Percentiles rank a stretch among this genome's conserved stretches.
Conservation (phyloP, 2,113 vertebrate genomes). For the Dendrocopos noguchii region DNA sequence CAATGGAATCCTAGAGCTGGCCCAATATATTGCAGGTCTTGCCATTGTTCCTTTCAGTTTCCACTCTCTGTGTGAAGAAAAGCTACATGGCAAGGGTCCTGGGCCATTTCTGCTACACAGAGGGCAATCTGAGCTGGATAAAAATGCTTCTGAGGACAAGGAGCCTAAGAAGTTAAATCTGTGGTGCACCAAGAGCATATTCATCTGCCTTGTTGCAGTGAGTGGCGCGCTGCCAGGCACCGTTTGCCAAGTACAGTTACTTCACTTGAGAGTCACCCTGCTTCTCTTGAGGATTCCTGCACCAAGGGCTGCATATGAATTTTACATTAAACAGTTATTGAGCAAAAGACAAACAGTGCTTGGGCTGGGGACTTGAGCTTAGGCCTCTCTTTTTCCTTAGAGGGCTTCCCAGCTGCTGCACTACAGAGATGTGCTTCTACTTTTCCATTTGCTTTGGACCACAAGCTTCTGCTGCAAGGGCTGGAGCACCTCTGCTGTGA, state of each 20-base stretch:
- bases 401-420: background rate
- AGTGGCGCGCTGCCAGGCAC: conserved; percentile 53
- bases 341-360: conserved; percentile 50
- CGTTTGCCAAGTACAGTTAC: conserved; percentile 65
- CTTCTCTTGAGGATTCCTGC: conserved; percentile 58
- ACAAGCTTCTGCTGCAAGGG: background rate
- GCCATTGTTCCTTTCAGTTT: background rate
- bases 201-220: conserved; percentile 54
- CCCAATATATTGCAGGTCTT: background rate
- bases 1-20: background rate
- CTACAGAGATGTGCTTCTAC: background rate
- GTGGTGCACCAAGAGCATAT: conserved; percentile 37
- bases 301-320: conserved; percentile 64
- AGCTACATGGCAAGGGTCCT: background rate
- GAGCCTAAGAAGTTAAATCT: conserved; percentile 52
- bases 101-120: background rate
- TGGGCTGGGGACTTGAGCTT: conserved; percentile 11
- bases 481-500: too few species aligned
- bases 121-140: background rate
- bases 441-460: conserved; percentile 21
- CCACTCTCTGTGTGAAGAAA: background rate
- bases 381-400: conserved; percentile 15
- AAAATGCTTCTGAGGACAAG: conserved; percentile 50
- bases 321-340: conserved; percentile 59
- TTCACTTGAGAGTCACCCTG: conserved; percentile 67